These are phyloP conservation scores for Mormyrus lacerda DNA, from an alignment of 2,113 vertebrate genomes.

Conservation along the genomic window DNA sequence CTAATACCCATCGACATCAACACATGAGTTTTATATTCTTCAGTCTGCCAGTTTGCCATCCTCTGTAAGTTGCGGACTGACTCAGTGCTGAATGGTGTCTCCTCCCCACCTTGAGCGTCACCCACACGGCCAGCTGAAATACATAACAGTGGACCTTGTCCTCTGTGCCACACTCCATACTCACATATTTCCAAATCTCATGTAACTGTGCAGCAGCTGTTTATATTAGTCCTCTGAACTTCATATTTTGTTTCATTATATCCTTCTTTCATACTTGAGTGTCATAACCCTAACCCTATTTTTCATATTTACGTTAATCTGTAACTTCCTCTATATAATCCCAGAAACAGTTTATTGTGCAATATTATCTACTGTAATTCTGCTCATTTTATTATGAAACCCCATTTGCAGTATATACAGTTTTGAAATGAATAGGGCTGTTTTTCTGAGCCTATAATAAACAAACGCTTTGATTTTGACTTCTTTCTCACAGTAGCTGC, in stretches of 20 bases:
- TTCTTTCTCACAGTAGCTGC: not conserved
- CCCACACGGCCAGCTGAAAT: not conserved
- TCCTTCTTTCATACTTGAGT: not conserved
- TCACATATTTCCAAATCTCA: not conserved
- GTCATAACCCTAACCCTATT: not conserved
- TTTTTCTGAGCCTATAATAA: not conserved
- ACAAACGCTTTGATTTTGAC: not conserved
- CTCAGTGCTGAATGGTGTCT: not conserved
- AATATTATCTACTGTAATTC: not conserved
- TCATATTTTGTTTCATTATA: not conserved
- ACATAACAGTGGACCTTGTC: not conserved
- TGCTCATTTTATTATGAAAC: not conserved
- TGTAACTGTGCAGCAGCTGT: not conserved
- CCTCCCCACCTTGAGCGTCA: not conserved
- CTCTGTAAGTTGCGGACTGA: not conserved
- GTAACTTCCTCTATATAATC: not conserved
- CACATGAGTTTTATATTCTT: not conserved
- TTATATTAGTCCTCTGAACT: not conserved
- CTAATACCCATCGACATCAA: not conserved
- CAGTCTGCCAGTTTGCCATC: not conserved
- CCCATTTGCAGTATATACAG: not conserved
- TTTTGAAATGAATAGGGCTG: not conserved
- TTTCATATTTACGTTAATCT: not conserved
- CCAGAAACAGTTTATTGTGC: not conserved
- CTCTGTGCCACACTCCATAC: not conserved